Base-by-base conservation (phyloP, 2,888 invertebrate species). In the Folsomia manolachei region DNA sequence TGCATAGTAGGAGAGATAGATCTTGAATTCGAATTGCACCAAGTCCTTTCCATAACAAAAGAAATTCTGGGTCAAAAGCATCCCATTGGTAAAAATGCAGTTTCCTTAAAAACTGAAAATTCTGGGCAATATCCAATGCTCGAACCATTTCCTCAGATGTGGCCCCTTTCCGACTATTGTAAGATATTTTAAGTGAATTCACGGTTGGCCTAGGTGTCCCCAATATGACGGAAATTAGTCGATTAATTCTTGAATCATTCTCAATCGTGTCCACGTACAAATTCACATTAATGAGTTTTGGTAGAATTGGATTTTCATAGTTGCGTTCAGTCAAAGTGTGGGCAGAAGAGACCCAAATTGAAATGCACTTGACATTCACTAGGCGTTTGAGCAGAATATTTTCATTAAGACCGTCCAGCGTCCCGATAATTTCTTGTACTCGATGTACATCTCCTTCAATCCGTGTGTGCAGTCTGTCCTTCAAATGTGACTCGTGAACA, bases 11-110 rank as follows among this genome's bases (percentile, higher is more conserved):
- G 11, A 74, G 70, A 19, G 62, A 62, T 14, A 74, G 64, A 67
- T 71, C 72, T 26, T 70, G 67, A 64, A 74, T 67, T 1, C 63
- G 70, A 19, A 23, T 25, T 56, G 61, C 60, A 2, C 74, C 74
- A 1, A 60, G n/a, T 1, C 72, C 72, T 56, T 52, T 63, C 74
- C 74, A 74, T 1, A 74, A 27, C 0, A 64, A 23, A 1, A 74
- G 66, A 68, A 74, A 74, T 25, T 74, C 74, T 53, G 71, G 71
- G 69, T 74, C 74, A 67, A 72, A 71, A 7, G 74, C 74, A 63
- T 74, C 74, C 74, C 74, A 74, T 63, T 74, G 74, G 61, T 74
- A 74, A 26, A 74, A 39, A 64, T 74, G 71, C 7, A 74, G 56
- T 1, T 72, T 66, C 39, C 72, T 56, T 56, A 74, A 70, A 70